Percentiles rank a stretch among this genome's conserved stretches.
phyloP scores from a whole-genome alignment of 2,888 invertebrate genomes.

The Cephus nigrinus region DNA sequence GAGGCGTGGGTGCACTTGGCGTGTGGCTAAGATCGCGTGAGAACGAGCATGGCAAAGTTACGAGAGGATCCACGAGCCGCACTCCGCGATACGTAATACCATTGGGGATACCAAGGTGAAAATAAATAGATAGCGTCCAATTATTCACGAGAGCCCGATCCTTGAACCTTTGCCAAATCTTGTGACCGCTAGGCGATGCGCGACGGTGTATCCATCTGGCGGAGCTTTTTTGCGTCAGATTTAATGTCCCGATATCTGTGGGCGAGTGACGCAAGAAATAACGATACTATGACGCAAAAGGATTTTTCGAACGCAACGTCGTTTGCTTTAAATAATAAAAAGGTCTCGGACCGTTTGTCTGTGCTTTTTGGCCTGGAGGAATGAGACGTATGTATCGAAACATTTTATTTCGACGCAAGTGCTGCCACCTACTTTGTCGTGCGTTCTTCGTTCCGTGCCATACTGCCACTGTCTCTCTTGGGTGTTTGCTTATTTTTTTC shows the following conservation, averaged over 20 bases:
- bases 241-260: neutral
- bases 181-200: neutral
- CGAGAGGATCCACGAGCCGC: neutral
- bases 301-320: neutral
- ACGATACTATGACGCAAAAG: neutral
- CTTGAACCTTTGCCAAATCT: neutral
- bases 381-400: too few species aligned
- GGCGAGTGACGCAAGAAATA: neutral
- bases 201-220: neutral
- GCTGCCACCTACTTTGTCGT: too few species aligned
- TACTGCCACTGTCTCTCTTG: too few species aligned
- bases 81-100: neutral
- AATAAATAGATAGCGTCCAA: neutral
- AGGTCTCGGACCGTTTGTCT: too few species aligned
- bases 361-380: too few species aligned
- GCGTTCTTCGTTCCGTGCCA: too few species aligned
- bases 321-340: neutral
- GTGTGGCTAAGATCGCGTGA: neutral
- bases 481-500: too few species aligned
- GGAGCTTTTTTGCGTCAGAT: neutral
- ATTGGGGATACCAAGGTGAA: neutral
- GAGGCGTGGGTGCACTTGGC: neutral
- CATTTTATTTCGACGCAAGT: too few species aligned
- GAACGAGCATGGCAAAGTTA: neutral
- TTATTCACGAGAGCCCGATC: neutral